A percentile compares a stretch with the other conserved stretches of the same genome.
These are phyloP conservation scores for Kryptopterus vitreolus DNA, from an alignment of 2,797 vertebrate species.

Conservation along the genomic window DNA sequence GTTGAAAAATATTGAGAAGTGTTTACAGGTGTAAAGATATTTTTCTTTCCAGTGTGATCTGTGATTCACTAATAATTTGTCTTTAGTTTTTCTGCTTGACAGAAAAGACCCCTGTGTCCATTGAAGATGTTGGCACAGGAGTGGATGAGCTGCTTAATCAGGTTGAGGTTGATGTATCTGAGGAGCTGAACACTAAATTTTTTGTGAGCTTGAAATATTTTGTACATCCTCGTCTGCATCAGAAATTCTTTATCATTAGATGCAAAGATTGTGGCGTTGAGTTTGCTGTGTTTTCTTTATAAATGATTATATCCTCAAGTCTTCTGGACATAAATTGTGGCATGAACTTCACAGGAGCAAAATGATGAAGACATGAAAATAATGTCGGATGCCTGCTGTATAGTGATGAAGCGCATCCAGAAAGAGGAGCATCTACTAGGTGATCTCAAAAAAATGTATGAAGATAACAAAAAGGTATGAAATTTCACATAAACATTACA, in stretches of 20 bases:
- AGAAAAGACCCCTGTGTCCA: background rate
- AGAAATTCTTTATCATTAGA: background rate
- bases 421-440: conserved; percentile 63
- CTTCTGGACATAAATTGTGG: background rate
- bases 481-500: too few relatives aligned
- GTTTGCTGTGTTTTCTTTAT: background rate
- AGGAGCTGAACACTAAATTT: conserved; percentile 57
- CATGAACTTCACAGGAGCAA: conserved; percentile 61
- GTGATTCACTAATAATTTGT: conserved; percentile 7
- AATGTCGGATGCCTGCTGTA: conserved; percentile 64
- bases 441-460: background rate
- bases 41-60: background rate
- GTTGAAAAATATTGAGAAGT: too few relatives aligned
- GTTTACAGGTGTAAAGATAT: background rate
- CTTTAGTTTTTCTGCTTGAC: conserved; percentile 69
- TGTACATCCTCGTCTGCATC: background rate
- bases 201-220: background rate
- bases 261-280: background rate
- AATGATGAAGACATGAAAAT: conserved; percentile 62
- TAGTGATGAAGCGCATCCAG: conserved; percentile 60
- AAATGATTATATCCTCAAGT: background rate
- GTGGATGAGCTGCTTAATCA: conserved; percentile 68
- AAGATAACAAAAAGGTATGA: conserved; percentile 64
- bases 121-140: conserved; percentile 32
- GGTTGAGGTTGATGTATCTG: conserved; percentile 63